phyloP scores from a whole-genome alignment of 2,797 vertebrate genomes.

The Cuniculus paca region DNA sequence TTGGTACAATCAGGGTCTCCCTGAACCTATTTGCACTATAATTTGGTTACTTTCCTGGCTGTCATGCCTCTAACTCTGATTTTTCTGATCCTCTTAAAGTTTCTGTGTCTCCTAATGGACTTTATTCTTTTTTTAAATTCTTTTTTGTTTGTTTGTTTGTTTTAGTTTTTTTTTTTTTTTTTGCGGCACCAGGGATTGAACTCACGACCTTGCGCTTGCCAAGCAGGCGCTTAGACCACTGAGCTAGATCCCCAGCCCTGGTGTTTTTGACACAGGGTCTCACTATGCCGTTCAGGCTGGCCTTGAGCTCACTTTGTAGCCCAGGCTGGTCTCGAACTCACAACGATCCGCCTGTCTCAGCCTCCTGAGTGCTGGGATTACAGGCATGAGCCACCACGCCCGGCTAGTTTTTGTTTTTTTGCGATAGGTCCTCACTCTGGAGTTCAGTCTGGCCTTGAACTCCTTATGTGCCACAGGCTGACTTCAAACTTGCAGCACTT shows the following conservation, averaged over 20 bases:
- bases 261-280: too few relatives aligned
- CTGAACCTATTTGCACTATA: not conserved
- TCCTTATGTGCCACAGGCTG: not conserved
- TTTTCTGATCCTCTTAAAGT: not conserved
- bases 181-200: too few relatives aligned
- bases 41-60: slow-evolving; percentile 28
- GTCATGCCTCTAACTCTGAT: not conserved
- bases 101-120: not conserved
- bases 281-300: too few relatives aligned
- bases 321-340: too few relatives aligned
- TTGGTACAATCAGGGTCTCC: not conserved
- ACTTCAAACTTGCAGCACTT: not conserved
- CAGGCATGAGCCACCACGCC: too few relatives aligned
- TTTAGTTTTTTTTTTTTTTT: not conserved
- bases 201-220: too few relatives aligned
- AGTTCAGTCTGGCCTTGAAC: not conserved
- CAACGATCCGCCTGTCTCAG: too few relatives aligned
- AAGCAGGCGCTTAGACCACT: too few relatives aligned
- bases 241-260: too few relatives aligned
- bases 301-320: too few relatives aligned
- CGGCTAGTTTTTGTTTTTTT: not conserved
- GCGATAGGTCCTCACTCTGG: not conserved
- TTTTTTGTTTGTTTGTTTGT: not conserved
- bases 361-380: too few relatives aligned
- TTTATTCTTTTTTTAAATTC: not conserved